These are phyloP conservation scores for Chrysolina oricalcia DNA, from an alignment of 2,888 invertebrate genomes.

Conservation along the genomic window DNA sequence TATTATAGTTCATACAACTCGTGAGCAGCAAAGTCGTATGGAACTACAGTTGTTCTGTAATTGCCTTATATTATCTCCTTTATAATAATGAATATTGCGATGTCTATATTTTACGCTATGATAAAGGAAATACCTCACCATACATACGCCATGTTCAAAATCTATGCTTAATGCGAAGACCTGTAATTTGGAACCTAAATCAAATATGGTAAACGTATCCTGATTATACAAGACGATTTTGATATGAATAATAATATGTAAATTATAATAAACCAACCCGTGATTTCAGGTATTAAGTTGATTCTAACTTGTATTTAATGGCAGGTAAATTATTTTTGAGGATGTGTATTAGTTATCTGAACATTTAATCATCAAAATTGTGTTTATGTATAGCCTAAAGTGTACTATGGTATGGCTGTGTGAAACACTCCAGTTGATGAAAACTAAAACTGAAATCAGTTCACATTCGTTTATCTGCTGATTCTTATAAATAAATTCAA, in stretches of 20 bases:
- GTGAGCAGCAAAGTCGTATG: too few species aligned
- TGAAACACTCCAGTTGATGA: neutral
- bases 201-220: conserved; percentile 38
- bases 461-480: neutral
- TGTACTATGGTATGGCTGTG: neutral
- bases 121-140: neutral
- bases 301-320: conserved; percentile 37
- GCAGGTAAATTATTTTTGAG: conserved; percentile 26
- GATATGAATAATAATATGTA: conserved; percentile 42
- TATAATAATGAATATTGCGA: neutral
- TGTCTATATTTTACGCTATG: neutral
- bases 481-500: neutral
- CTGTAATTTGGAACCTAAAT: conserved; percentile 37
- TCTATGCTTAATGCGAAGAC: conserved; percentile 22
- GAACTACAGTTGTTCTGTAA: neutral
- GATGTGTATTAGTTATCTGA: conserved; percentile 24
- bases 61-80: neutral
- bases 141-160: conserved; percentile 16
- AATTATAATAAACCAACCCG: conserved; percentile 26
- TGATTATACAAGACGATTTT: conserved; percentile 30
- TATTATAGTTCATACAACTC: too few species aligned
- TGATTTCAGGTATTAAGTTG: conserved; percentile 34
- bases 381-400: neutral
- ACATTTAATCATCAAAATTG: neutral
- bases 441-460: neutral